These are phyloP conservation scores for Clanis bilineata DNA, from an alignment of 2,888 invertebrate genomes.

Conservation along the genomic window DNA sequence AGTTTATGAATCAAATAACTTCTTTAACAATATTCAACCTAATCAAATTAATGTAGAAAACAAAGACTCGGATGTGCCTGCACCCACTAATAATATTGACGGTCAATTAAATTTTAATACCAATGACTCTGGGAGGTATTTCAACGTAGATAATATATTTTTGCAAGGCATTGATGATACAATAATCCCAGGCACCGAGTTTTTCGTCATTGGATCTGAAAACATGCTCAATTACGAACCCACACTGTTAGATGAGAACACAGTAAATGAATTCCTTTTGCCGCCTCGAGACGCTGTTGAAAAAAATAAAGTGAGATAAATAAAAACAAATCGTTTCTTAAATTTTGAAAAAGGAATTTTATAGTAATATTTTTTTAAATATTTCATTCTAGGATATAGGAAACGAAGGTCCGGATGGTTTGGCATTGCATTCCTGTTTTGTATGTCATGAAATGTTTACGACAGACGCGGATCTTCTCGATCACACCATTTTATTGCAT, in stretches of 20 bases:
- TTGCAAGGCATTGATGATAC: slow-evolving; percentile 37
- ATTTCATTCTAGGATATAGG: slow-evolving; percentile 45
- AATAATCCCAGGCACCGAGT: slow-evolving; percentile 41
- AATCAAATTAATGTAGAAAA: slow-evolving; percentile 27
- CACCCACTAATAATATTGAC: slow-evolving; percentile 44
- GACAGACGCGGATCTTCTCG: slow-evolving; percentile 66
- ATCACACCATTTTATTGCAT: slow-evolving; percentile 69
- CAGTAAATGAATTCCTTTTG: slow-evolving; percentile 70
- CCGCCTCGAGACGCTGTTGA: slow-evolving; percentile 54
- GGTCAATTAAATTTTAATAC: slow-evolving; percentile 56
- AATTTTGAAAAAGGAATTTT: not conserved
- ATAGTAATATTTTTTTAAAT: not conserved
- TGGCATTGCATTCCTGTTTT: slow-evolving; percentile 69
- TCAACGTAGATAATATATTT: slow-evolving; percentile 33
- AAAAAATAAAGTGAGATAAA: slow-evolving; percentile 40
- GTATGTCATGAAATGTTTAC: slow-evolving; percentile 75
- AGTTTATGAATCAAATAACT: slow-evolving; percentile 57
- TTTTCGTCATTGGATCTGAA: slow-evolving; percentile 56
- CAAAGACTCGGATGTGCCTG: slow-evolving; percentile 25
- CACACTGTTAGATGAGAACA: slow-evolving; percentile 67
- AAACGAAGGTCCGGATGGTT: slow-evolving; percentile 54
- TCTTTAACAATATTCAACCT: slow-evolving; percentile 52
- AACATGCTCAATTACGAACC: slow-evolving; percentile 63
- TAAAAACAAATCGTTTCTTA: not conserved
- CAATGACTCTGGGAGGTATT: slow-evolving; percentile 57